Evolutionary conservation across 2,113 vertebrate genomes (phyloP).

Genomic region (Passerina amoena): DNA sequence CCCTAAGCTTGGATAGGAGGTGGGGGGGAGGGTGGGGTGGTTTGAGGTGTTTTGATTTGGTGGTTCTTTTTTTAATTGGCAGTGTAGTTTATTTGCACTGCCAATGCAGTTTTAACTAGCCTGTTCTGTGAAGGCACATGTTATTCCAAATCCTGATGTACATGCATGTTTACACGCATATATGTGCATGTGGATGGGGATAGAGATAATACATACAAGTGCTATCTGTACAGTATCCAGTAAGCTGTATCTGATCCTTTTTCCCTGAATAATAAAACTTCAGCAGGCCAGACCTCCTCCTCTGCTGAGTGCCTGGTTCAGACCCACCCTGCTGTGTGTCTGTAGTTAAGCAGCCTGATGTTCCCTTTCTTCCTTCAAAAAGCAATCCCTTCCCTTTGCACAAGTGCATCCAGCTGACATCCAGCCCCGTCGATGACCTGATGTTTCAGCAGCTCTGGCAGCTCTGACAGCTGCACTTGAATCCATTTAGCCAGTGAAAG

Average conservation of each 20-base stretch:
- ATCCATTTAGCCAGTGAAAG: neutral
- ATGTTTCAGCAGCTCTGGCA: neutral
- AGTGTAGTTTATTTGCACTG: neutral
- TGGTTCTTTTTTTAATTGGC: neutral
- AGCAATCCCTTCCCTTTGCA: neutral
- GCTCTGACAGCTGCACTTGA: neutral
- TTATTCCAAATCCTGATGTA: neutral
- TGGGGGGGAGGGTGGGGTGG: accelerated
- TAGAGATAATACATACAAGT: neutral
- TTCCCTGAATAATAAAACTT: neutral
- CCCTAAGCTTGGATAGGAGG: neutral
- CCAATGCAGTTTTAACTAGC: neutral
- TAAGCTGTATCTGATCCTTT: neutral
- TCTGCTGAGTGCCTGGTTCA: neutral
- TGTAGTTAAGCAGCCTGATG: neutral
- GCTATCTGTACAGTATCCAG: neutral
- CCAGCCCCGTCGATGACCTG: neutral
- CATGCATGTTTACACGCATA: neutral
- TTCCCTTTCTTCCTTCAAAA: neutral
- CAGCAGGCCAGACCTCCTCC: neutral
- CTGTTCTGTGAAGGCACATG: neutral
- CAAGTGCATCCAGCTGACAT: neutral
- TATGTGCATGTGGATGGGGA: too few relatives aligned
- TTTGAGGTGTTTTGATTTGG: neutral
- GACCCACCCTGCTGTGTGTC: neutral